These are phyloP conservation scores for Lithobates pipiens DNA, from an alignment of 2,797 vertebrate species.

Conservation along the genomic window DNA sequence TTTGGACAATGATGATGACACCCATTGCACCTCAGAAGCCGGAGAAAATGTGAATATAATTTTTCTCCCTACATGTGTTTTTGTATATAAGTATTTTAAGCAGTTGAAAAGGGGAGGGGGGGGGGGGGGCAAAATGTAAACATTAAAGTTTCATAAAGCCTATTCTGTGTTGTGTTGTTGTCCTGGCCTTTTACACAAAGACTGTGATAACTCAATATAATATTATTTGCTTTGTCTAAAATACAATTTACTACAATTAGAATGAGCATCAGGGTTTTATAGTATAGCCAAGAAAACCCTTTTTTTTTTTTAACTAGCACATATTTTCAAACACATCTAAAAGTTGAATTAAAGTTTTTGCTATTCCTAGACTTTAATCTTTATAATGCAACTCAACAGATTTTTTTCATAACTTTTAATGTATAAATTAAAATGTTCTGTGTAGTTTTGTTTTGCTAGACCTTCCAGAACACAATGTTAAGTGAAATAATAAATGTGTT, in stretches of 20 bases:
- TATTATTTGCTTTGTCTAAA: not conserved
- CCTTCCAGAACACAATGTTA: slow-evolving; percentile 39
- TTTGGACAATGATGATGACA: no score
- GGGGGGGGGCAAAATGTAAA: no score
- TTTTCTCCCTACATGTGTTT: no score
- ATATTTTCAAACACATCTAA: slow-evolving; percentile 10
- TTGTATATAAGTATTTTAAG: no score
- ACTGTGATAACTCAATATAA: not conserved
- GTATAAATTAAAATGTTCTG: slow-evolving; percentile 45
- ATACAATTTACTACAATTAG: not conserved
- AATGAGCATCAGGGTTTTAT: not conserved
- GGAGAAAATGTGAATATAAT: no score
- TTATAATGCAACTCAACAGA: slow-evolving; percentile 37
- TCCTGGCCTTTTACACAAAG: not conserved
- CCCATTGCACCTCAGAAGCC: no score
- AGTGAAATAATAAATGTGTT: slow-evolving; percentile 45
- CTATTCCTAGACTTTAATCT: slow-evolving; percentile 33
- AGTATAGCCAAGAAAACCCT: not conserved
- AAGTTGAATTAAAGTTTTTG: slow-evolving; percentile 30
- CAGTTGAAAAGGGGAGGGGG: no score
- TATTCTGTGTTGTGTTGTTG: not conserved
- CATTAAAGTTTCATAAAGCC: no score
- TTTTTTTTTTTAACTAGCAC: slow-evolving; percentile 12
- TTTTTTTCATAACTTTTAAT: slow-evolving; percentile 46
- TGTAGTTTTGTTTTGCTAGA: slow-evolving; percentile 30